These are phyloP conservation scores for Poecilobothrus nobilitatus DNA, from an alignment of 2,888 invertebrate genomes.

Conservation along the genomic window DNA sequence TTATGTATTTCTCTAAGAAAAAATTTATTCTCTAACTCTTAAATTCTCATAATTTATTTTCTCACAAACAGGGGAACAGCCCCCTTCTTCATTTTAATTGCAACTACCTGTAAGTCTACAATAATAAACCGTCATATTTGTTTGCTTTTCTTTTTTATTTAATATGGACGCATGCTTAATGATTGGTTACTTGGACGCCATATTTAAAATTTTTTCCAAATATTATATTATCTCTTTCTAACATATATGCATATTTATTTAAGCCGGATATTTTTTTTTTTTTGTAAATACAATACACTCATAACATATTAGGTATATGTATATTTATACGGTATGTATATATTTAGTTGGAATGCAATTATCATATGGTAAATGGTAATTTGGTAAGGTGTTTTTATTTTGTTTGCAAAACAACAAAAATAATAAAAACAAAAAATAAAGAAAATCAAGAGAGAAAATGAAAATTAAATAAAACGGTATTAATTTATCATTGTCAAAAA, in stretches of 20 bases:
- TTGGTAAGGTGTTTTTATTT: neutral
- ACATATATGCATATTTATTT: conserved; percentile 3
- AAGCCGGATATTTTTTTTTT: too few relatives aligned
- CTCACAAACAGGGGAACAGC: neutral
- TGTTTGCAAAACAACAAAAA: neutral
- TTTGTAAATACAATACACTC: too few relatives aligned
- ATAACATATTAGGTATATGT: too few relatives aligned
- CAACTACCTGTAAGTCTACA: neutral
- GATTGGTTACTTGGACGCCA: conserved; percentile 44
- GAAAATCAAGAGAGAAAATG: too few relatives aligned
- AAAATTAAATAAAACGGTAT: neutral
- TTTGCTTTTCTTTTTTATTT: neutral
- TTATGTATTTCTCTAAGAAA: too few relatives aligned
- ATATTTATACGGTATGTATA: neutral
- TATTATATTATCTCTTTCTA: conserved; percentile 26
- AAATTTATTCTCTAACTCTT: too few relatives aligned
- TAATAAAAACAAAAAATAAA: neutral
- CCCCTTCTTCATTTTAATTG: neutral
- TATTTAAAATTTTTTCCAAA: conserved; percentile 39
- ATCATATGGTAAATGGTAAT: neutral
- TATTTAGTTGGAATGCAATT: neutral
- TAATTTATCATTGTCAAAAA: neutral
- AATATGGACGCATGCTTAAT: conserved; percentile 39
- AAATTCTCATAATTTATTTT: neutral
- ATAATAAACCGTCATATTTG: too few relatives aligned